These are phyloP conservation scores for Drosophila arizonae DNA, from an alignment of 1,140 invertebrate genomes.

Conservation along the genomic window DNA sequence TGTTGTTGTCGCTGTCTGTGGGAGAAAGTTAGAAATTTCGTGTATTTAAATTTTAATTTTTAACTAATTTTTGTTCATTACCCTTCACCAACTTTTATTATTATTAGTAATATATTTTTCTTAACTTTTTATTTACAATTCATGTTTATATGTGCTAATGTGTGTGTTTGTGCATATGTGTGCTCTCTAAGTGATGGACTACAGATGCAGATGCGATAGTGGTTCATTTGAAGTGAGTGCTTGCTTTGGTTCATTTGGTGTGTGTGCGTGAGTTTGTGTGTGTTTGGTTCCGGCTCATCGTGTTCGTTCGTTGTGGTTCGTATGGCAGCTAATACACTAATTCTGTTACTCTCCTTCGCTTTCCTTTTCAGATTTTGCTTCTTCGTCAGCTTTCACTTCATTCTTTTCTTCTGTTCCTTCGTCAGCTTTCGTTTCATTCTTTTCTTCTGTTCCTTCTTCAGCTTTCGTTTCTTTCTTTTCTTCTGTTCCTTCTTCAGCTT, in stretches of 20 bases:
- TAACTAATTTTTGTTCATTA: constrained; percentile 16
- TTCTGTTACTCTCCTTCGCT: constrained; percentile 45
- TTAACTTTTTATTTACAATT: constrained; percentile 64
- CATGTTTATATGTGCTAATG: constrained; percentile 61
- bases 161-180: constrained; percentile 33
- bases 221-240: background rate
- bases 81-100: constrained; percentile 49
- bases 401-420: background rate
- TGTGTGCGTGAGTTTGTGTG: background rate
- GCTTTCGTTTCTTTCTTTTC: no score
- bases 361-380: constrained; percentile 30
- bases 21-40: constrained; percentile 4
- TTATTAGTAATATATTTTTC: constrained; percentile 47
- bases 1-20: constrained; percentile 25
- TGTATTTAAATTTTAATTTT: constrained; percentile 7
- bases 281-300: constrained; percentile 12
- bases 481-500: constrained; percentile 5
- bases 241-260: constrained; percentile 1
- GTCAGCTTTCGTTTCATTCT: background rate
- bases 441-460: background rate
- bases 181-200: constrained; percentile 8
- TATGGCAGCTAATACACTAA: background rate
- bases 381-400: constrained; percentile 6
- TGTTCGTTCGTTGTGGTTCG: constrained; percentile 8
- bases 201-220: constrained; percentile 12